Evolutionary conservation across 2,113 vertebrate genomes (phyloP).

Genomic region (Irena cyanogastra): DNA sequence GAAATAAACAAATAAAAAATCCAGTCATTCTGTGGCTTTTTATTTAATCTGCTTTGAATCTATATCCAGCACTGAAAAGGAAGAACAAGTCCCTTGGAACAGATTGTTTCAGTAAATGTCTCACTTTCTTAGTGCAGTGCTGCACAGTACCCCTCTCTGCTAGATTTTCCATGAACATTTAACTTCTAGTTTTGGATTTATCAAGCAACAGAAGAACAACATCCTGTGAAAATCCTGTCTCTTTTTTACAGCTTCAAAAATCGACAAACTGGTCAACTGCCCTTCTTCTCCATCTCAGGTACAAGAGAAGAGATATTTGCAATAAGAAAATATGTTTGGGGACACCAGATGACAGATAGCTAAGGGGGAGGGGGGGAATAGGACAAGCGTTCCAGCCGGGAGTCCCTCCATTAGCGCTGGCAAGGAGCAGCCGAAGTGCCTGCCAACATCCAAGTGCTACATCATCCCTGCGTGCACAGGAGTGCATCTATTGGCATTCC

Average conservation of each 20-base stretch:
- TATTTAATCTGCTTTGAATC: not conserved
- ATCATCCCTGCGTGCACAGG: conserved; percentile 27
- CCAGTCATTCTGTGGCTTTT: not conserved
- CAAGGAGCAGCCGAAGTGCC: not conserved
- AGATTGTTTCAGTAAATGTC: not conserved
- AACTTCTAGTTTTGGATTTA: not conserved
- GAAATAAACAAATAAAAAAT: too few relatives aligned
- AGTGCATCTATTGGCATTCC: not conserved
- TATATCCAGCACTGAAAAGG: not conserved
- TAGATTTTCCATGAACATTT: not conserved
- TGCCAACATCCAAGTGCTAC: conserved; percentile 41
- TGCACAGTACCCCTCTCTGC: not conserved
- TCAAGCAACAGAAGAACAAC: not conserved
- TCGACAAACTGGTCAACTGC: not conserved
- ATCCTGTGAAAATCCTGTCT: not conserved
- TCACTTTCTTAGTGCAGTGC: not conserved
- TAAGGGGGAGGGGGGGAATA: not conserved
- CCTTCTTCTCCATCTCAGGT: not conserved
- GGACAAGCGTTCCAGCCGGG: conserved; percentile 15
- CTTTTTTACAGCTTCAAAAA: not conserved
- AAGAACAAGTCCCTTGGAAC: not conserved
- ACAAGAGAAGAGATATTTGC: not conserved
- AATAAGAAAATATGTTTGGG: not conserved
- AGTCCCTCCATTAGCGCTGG: conserved; percentile 61
- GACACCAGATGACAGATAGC: not conserved